Evolutionary conservation across 2,113 vertebrate genomes (phyloP), one percentile per base, ranked within the genome.

Genomic region (Cairina moschata): DNA sequence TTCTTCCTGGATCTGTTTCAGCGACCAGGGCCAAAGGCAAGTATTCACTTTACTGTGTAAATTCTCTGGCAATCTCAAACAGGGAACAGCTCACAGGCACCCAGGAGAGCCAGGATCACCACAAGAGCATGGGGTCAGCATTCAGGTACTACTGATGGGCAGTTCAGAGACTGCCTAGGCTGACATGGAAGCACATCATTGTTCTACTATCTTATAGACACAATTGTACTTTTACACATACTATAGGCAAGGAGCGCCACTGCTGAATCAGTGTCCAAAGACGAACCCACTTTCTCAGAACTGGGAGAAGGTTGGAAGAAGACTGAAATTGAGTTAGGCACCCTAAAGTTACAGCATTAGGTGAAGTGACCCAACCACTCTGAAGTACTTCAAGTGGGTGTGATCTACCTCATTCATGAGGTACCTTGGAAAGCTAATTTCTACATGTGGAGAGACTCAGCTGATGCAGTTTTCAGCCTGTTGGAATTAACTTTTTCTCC

Each of bases 281-380:
- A 4, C 29, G 34, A 32, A 74, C 11, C 1, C 6, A 34, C 6
- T 2, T 8, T 25, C 31, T 9, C 25, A 62, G 17, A 26, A 5
- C n/a, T 8, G 9, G 4, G 18, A 48, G 46, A 9, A 48, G 13
- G 8, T 7, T 55, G 9, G 4, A 21, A 48, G n/a, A 13, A 42
- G 13, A 8, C 8, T 55, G 0, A 9, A 42, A 1, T 1, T 18
- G 17, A 79, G 75, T 12, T 29, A 1, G 4, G 25, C 58, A 52
- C 28, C 32, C 15, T 9, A 4, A 44, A 86, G 50, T 32, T n/a
- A 63, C 0, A 44, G 11, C 38, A 90, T 28, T 42, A 59, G 13
- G 6, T 52, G 4, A 59, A 44, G 29, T 8, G 9, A 85, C 11
- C 12, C 9, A 77, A 5, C 2, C 3, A 12, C 66, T 73, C 29